Evolutionary conservation across 2,888 invertebrate genomes (phyloP).

Genomic region (Fragum sueziense): DNA sequence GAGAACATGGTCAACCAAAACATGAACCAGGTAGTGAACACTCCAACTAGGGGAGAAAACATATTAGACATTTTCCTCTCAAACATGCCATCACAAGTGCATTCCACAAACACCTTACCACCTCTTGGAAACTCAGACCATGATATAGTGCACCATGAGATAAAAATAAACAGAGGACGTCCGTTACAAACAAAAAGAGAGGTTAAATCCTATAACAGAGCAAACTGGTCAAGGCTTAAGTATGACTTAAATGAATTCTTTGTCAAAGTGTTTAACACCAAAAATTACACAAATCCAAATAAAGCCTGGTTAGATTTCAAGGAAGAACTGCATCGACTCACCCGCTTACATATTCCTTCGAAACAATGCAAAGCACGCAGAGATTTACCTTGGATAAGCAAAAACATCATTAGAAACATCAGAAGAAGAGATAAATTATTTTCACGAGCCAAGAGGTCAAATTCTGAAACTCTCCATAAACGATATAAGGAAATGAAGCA

Average conservation of each 20-base stretch:
- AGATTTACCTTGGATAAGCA: too few species aligned
- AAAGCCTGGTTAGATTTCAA: too few species aligned
- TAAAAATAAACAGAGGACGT: too few species aligned
- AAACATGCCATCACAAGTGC: too few species aligned
- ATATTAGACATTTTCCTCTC: background rate
- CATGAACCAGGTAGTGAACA: constrained; percentile 24
- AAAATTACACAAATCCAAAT: background rate
- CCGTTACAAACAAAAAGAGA: too few species aligned
- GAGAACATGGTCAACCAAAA: background rate
- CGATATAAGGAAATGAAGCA: constrained; percentile 7
- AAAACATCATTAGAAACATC: constrained; percentile 8
- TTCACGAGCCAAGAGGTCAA: background rate
- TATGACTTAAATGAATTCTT: too few species aligned
- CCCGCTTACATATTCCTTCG: background rate
- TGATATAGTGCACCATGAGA: constrained; percentile 23
- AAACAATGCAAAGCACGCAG: background rate
- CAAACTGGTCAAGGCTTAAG: too few species aligned
- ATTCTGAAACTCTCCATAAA: too few species aligned
- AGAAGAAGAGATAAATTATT: constrained; percentile 16
- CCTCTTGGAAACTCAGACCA: background rate
- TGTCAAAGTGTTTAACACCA: background rate
- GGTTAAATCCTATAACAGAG: background rate
- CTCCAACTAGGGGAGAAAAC: constrained; percentile 14
- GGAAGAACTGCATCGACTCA: background rate
- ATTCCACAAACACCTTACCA: background rate